Conservation (phyloP, 2,888 invertebrate genomes). For the Dexiosoma caninum region DNA sequence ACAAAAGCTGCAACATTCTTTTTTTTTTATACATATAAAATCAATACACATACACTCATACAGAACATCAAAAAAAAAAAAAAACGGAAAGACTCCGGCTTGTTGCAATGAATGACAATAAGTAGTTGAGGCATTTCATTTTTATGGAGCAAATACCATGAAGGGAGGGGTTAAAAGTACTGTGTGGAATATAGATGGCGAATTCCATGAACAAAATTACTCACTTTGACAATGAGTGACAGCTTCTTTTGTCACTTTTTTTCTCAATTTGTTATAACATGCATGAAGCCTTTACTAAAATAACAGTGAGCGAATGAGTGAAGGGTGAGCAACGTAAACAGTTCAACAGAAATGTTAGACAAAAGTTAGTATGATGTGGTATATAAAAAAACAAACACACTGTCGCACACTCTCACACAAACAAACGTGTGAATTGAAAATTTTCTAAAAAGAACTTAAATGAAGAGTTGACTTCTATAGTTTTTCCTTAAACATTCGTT, state of each 20-base stretch:
- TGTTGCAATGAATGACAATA: conserved; percentile 56
- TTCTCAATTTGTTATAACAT: background rate
- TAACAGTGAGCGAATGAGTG: background rate
- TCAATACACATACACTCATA: too few species aligned
- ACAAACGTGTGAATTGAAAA: conserved; percentile 24
- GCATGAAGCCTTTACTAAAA: background rate
- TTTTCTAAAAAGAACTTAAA: conserved; percentile 22
- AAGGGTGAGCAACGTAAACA: background rate
- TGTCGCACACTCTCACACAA: background rate
- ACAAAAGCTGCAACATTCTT: background rate
- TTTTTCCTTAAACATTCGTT: conserved; percentile 4
- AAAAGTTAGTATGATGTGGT: background rate
- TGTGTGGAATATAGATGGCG: conserved; percentile 27
- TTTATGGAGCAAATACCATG: conserved; percentile 6
- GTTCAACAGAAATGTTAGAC: background rate
- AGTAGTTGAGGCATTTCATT: conserved; percentile 54
- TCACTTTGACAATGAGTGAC: conserved; percentile 64
- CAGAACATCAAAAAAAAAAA: background rate
- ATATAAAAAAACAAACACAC: too few species aligned
- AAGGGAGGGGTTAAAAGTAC: background rate
- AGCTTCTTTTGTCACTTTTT: conserved; percentile 65
- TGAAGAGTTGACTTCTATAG: conserved; percentile 31
- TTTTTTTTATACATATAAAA: too few species aligned
- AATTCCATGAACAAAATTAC: conserved; percentile 53
- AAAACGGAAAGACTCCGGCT: conserved; percentile 4